A percentile compares a stretch with the other conserved stretches of the same genome.
Evolutionary conservation across 2,888 invertebrate species (phyloP).

Genomic region (Nipponacmea schrenckii): DNA sequence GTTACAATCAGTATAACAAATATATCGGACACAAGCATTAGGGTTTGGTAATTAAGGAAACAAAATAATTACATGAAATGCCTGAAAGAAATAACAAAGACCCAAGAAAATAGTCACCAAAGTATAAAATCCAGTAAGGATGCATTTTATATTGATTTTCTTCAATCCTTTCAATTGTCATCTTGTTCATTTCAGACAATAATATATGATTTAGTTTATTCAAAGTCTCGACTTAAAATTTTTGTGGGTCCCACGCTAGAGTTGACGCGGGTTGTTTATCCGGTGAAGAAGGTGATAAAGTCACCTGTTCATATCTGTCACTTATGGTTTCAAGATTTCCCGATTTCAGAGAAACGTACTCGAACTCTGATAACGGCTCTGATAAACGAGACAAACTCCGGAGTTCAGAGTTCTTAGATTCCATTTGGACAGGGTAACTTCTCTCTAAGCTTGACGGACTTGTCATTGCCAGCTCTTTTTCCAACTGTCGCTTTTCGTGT

Average conservation of each 20-base stretch:
- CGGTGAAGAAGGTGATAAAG: neutral
- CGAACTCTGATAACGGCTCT: neutral
- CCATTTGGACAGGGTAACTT: neutral
- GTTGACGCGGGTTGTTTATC: neutral
- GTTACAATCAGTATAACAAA: no score
- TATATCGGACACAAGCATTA: no score
- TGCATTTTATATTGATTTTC: no score
- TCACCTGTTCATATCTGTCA: neutral
- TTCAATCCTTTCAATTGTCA: no score
- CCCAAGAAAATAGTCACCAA: no score
- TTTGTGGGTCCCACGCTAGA: neutral
- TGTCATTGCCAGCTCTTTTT: neutral
- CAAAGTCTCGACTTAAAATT: no score
- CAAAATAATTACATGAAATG: no score
- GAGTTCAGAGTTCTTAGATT: neutral
- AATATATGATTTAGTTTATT: no score
- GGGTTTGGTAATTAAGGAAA: no score
- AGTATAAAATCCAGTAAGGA: no score
- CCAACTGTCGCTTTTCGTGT: slow-evolving; percentile 19
- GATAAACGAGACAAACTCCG: neutral
- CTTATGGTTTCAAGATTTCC: neutral
- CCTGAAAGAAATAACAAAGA: no score
- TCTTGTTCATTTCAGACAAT: no score
- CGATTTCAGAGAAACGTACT: neutral
- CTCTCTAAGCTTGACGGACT: neutral